phyloP scores from a whole-genome alignment of 2,888 invertebrate species.

The Tiliacea citrago region DNA sequence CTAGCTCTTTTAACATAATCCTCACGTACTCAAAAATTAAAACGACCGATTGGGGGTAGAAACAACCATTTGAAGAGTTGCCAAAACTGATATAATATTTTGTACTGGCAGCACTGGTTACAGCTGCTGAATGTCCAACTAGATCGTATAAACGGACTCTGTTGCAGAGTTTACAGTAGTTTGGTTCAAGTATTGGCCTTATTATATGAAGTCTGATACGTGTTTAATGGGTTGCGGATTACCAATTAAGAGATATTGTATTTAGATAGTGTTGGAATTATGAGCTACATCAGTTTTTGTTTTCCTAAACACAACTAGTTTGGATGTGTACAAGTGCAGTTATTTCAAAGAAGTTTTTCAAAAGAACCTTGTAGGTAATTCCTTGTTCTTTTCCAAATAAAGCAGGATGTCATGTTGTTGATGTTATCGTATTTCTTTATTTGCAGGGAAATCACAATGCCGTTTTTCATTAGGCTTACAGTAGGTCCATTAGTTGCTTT shows the following conservation, averaged over 20 bases:
- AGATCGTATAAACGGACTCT: constrained; percentile 11
- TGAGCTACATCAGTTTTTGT: background rate
- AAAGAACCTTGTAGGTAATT: background rate
- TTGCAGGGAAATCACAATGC: background rate
- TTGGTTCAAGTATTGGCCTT: constrained; percentile 12
- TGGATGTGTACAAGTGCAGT: too few relatives aligned
- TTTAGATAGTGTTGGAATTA: background rate
- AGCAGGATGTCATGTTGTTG: background rate
- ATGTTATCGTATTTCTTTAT: background rate
- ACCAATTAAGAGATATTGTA: background rate
- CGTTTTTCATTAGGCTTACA: constrained; percentile 1
- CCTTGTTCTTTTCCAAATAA: background rate
- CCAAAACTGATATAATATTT: constrained; percentile 49
- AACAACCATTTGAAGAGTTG: constrained; percentile 57
- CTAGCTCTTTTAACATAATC: constrained; percentile 3
- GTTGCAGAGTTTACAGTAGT: constrained; percentile 5
- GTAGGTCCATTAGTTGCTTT: constrained; percentile 26
- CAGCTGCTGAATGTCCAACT: constrained; percentile 36
- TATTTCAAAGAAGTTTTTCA: background rate
- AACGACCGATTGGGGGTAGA: constrained; percentile 12
- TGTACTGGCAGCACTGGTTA: constrained; percentile 25
- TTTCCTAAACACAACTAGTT: background rate
- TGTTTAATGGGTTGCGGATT: background rate
- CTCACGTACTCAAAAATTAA: constrained; percentile 19
- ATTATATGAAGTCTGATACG: background rate